Evolutionary conservation across 2,113 vertebrate genomes (phyloP).

Genomic region (Indicator indicator): DNA sequence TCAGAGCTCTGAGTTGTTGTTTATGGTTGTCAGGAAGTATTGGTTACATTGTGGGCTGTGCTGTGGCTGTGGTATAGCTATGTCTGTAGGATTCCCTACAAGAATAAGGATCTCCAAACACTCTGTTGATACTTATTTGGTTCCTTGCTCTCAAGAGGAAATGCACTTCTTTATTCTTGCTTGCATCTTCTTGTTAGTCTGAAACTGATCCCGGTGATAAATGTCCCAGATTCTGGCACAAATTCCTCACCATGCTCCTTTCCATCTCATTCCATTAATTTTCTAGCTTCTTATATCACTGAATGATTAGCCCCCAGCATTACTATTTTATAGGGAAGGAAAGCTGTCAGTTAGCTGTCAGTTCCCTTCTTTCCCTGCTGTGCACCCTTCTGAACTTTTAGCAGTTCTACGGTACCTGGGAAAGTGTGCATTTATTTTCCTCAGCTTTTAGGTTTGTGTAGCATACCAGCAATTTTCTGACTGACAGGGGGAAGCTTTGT

Average conservation of each 20-base stretch:
- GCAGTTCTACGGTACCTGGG: not conserved
- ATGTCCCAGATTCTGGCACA: not conserved
- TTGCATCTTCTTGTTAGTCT: not conserved
- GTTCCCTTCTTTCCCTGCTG: not conserved
- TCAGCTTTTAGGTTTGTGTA: not conserved
- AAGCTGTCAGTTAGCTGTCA: rapidly evolving
- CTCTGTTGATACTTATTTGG: not conserved
- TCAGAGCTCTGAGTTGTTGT: not conserved
- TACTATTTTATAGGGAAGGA: not conserved
- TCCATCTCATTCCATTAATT: not conserved
- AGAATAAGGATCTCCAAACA: not conserved
- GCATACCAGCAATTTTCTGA: not conserved
- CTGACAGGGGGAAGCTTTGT: not conserved
- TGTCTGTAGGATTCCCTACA: not conserved
- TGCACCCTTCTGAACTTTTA: not conserved
- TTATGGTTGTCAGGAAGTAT: not conserved
- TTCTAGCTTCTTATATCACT: not conserved
- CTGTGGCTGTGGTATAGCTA: not conserved
- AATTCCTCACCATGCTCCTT: not conserved
- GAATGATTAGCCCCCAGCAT: not conserved
- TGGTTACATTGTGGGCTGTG: not conserved
- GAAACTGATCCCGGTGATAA: not conserved
- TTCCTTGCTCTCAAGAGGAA: not conserved
- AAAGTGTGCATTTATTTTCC: not conserved
- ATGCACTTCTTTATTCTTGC: not conserved